phyloP scores from a whole-genome alignment of 1,140 invertebrate species.

The Atopsyche davidsoni region DNA sequence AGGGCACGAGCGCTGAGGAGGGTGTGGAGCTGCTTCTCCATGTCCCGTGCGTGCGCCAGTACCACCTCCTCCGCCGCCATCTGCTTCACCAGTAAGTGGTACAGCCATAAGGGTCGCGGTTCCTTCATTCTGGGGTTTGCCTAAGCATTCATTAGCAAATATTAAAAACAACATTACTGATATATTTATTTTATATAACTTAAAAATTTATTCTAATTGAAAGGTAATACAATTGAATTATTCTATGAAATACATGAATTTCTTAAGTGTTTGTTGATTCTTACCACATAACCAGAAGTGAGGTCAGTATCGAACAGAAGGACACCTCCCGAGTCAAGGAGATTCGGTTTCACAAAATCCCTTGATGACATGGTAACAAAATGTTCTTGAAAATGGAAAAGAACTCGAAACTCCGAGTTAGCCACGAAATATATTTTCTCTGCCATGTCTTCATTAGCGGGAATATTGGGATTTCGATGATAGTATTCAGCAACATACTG shows the following conservation, averaged over 20 bases:
- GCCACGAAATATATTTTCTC: constrained; percentile 56
- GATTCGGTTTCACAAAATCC: constrained; percentile 58
- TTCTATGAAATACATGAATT: background rate
- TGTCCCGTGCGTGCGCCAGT: constrained; percentile 38
- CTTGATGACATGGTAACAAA: constrained; percentile 59
- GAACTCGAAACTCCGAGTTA: constrained; percentile 57
- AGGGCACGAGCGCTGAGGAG: constrained; percentile 35
- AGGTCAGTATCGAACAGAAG: constrained; percentile 56
- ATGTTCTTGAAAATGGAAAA: constrained; percentile 64
- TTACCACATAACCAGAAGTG: constrained; percentile 57
- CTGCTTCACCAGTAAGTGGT: constrained; percentile 39
- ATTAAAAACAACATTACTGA: background rate
- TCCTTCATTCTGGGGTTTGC: constrained; percentile 36
- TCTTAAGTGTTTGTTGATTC: constrained; percentile 14
- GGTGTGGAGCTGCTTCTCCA: constrained; percentile 40
- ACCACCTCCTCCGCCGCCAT: constrained; percentile 39
- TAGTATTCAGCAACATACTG: constrained; percentile 59
- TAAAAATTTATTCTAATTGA: background rate
- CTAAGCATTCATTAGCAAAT: constrained; percentile 27
- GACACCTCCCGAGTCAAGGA: constrained; percentile 58
- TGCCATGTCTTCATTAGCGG: constrained; percentile 56
- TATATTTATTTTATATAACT: background rate
- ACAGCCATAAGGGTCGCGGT: constrained; percentile 51
- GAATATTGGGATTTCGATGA: constrained; percentile 48
- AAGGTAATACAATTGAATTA: background rate